Conservation (phyloP, 1,140 invertebrate species). For the Euglossa dilemma region DNA sequence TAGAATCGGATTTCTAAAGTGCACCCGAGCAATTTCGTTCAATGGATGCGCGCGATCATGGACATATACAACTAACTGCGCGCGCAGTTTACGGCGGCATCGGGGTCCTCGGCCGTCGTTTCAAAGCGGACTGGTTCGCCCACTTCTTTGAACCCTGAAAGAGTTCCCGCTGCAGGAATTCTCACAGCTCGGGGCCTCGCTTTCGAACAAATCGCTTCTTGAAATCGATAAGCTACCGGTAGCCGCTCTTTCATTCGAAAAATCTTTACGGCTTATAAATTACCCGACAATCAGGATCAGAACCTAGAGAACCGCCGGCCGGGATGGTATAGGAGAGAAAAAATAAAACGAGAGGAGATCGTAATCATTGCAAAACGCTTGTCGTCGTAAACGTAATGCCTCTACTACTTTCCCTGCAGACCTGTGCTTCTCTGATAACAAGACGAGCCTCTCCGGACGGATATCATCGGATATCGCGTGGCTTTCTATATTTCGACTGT, state of each 20-base stretch:
- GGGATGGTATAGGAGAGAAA: not conserved
- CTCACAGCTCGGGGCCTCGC: slow-evolving; percentile 48
- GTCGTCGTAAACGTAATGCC: not conserved
- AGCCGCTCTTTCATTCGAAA: slow-evolving; percentile 48
- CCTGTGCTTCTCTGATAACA: slow-evolving; percentile 1
- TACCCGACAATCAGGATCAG: not conserved
- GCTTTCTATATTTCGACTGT: too few relatives aligned
- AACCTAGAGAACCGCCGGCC: not conserved
- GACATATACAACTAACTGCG: slow-evolving; percentile 29
- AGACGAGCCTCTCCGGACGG: not conserved
- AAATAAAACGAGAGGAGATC: not conserved
- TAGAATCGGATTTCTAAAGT: slow-evolving; percentile 40
- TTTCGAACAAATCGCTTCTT: slow-evolving; percentile 53
- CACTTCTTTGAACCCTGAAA: slow-evolving; percentile 66
- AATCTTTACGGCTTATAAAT: slow-evolving; percentile 31
- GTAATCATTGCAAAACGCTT: slow-evolving; percentile 7
- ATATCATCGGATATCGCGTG: not conserved
- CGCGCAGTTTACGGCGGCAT: slow-evolving; percentile 60
- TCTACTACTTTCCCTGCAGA: not conserved
- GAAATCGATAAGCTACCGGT: slow-evolving; percentile 59
- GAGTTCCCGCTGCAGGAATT: slow-evolving; percentile 54
- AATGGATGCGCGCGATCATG: slow-evolving; percentile 22
- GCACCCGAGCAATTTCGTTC: slow-evolving; percentile 37
- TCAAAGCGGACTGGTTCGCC: slow-evolving; percentile 77
- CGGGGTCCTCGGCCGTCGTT: slow-evolving; percentile 55